Base-by-base conservation (phyloP, 2,113 vertebrate species). In the Atherinomorus stipes region DNA sequence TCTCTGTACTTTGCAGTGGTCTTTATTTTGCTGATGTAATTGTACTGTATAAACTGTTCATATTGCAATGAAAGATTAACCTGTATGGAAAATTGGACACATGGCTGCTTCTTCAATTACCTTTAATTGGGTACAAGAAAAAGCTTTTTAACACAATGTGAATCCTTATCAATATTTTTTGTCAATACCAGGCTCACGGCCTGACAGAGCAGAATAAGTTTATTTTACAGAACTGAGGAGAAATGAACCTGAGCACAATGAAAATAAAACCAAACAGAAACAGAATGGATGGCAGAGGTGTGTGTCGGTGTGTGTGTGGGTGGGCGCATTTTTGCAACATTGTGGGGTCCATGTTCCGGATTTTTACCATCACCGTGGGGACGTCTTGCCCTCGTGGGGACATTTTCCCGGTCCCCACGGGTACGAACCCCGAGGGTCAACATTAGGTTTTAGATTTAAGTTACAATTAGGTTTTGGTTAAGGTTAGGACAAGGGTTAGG, bases 51-150 rank as follows among this genome's bases (percentile, higher is more conserved):
- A 22, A 34, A 25, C 5, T 34, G 7, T n/a, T 44, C n/a, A 26
- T 19, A 11, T 9, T 21, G 8, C 23, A 18, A 3, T 31, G 37
- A 22, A 65, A 65, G n/a, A 71, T 56, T 15, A 75, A 61, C 22
- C 54, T 34, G 15, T 1, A 4, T 61, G 50, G 44, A 6, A 56
- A 62, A n/a, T 15, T 34, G 26, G 34, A 40, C 18, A 21, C 54
- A 34, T 18, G 18, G 25, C 42, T n/a, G 15, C 53, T 28, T 45
- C 19, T 78, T 74, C 44, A 74, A 70, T 70, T 61, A n/a, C 28
- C 19, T 47, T 63, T 25, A 44, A 44, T 44, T 44, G 16, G 13
- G n/a, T 54, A 15, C 22, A 47, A 63, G 44, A 45, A 59, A 51
- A 42, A 69, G 38, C 4, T 3, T 7, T 68, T 45, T 22, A 81